These are phyloP conservation scores for Boloria selene DNA, from an alignment of 2,888 invertebrate genomes.

Conservation along the genomic window DNA sequence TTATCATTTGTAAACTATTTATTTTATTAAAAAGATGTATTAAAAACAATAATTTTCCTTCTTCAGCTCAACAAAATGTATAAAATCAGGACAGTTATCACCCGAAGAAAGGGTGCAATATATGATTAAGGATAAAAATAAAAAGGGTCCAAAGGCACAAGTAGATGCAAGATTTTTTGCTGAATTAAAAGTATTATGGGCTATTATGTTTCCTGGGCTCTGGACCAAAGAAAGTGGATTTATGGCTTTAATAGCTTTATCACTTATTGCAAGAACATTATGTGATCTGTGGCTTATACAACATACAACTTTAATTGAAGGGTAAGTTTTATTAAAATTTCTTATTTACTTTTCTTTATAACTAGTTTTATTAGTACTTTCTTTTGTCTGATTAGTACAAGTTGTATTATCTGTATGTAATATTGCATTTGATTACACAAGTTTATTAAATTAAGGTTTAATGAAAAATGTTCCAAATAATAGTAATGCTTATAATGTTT, in stretches of 20 bases:
- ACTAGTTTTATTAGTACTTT: too few species aligned
- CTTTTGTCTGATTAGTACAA: too few species aligned
- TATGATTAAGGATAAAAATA: slow-evolving; percentile 87
- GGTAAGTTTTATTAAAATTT: slow-evolving; percentile 74
- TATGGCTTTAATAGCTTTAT: slow-evolving; percentile 87
- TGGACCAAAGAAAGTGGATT: slow-evolving; percentile 89
- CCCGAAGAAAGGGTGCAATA: slow-evolving; percentile 90
- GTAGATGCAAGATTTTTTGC: slow-evolving; percentile 88
- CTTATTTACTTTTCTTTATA: too few species aligned
- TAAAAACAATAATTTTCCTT: neutral
- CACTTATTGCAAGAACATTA: slow-evolving; percentile 93
- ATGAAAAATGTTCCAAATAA: too few species aligned
- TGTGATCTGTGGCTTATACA: slow-evolving; percentile 99
- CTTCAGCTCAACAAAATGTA: slow-evolving; percentile 50
- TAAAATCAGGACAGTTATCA: slow-evolving; percentile 52
- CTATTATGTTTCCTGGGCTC: slow-evolving; percentile 90
- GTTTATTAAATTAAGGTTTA: too few species aligned
- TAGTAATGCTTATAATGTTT: too few species aligned
- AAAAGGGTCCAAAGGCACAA: slow-evolving; percentile 85
- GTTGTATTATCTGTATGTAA: too few species aligned
- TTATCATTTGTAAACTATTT: too few species aligned
- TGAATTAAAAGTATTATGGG: slow-evolving; percentile 86
- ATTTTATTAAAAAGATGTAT: neutral
- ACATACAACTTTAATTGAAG: slow-evolving; percentile 96
- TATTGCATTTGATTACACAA: too few species aligned